Conservation (phyloP, 1,140 invertebrate genomes). For the Acromyrmex heyeri region DNA sequence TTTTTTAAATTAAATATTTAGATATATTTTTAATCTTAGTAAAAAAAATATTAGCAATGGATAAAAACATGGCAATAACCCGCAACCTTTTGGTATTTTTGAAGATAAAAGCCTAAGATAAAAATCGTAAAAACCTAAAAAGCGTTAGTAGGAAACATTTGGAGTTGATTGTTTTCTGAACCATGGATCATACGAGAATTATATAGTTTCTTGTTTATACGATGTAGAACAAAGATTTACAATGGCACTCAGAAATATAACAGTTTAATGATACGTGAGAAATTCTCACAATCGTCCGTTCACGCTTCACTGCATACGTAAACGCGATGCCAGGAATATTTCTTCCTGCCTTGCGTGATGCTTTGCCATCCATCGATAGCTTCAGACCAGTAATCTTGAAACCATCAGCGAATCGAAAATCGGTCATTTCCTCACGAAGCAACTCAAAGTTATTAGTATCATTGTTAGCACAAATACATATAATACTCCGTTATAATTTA, state of each 20-base stretch:
- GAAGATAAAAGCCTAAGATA: too few species aligned
- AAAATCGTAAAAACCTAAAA: too few species aligned
- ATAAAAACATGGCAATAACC: too few species aligned
- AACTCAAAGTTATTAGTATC: not conserved
- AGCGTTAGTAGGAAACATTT: not conserved
- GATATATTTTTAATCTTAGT: not conserved
- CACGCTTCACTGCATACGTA: conserved; percentile 32
- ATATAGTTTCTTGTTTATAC: conserved; percentile 15
- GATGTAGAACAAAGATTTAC: conserved; percentile 31
- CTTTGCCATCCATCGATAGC: conserved; percentile 29
- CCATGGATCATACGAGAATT: not conserved
- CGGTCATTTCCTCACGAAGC: conserved; percentile 27
- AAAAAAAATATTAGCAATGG: too few species aligned
- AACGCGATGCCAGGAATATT: conserved; percentile 41
- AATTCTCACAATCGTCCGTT: conserved; percentile 58
- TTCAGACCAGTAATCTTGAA: conserved; percentile 36
- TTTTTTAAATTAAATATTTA: not conserved
- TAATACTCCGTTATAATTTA: not conserved
- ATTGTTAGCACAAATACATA: not conserved
- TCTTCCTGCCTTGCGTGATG: conserved; percentile 56
- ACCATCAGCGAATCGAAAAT: conserved; percentile 36
- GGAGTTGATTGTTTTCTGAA: not conserved
- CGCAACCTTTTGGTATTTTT: too few species aligned
- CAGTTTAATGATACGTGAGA: conserved; percentile 70
- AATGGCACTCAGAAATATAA: conserved; percentile 24